A percentile compares a stretch with the other conserved stretches of the same genome.
These are phyloP conservation scores for Astropecten irregularis DNA, from an alignment of 53 echinoderm and acorn worm genomes.

Conservation along the genomic window DNA sequence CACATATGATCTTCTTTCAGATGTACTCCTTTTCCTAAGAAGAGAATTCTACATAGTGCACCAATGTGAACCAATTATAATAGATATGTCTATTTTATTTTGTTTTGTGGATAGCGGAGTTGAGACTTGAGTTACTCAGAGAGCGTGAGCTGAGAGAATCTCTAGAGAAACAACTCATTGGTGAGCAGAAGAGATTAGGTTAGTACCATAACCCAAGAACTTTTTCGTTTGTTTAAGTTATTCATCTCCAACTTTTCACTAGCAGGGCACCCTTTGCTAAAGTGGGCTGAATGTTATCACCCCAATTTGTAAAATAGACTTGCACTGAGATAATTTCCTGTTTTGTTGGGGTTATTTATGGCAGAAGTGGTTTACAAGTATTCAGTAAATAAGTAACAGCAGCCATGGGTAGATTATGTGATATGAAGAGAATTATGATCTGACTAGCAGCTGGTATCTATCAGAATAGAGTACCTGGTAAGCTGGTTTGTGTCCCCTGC, in stretches of 20 bases:
- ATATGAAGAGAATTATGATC: constrained; percentile 30
- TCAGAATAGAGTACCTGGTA: constrained; percentile 6
- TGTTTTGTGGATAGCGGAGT: constrained; percentile 72
- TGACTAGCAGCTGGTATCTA: constrained; percentile 12
- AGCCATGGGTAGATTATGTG: constrained; percentile 1
- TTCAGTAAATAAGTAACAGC: constrained; percentile 26
- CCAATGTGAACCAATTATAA: too few relatives aligned
- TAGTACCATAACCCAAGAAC: not conserved
- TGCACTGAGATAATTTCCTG: constrained; percentile 53
- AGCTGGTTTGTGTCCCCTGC: constrained; percentile 5
- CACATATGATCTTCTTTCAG: too few relatives aligned
- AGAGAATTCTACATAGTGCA: too few relatives aligned
- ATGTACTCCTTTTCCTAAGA: too few relatives aligned
- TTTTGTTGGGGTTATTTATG: constrained; percentile 50
- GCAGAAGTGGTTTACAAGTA: constrained; percentile 16
- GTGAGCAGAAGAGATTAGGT: constrained; percentile 91
- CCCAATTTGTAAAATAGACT: constrained; percentile 36
- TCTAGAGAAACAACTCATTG: constrained; percentile 84
- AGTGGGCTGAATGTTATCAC: not conserved
- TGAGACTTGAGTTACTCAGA: constrained; percentile 90
- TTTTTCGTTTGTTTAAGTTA: too few relatives aligned
- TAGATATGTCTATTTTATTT: too few relatives aligned
- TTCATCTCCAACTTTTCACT: not conserved
- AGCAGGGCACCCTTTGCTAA: not conserved
- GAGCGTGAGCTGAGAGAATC: constrained; percentile 90